Evolutionary conservation across 2,797 vertebrate genomes (phyloP).

Genomic region (Sebastes trivittatus): DNA sequence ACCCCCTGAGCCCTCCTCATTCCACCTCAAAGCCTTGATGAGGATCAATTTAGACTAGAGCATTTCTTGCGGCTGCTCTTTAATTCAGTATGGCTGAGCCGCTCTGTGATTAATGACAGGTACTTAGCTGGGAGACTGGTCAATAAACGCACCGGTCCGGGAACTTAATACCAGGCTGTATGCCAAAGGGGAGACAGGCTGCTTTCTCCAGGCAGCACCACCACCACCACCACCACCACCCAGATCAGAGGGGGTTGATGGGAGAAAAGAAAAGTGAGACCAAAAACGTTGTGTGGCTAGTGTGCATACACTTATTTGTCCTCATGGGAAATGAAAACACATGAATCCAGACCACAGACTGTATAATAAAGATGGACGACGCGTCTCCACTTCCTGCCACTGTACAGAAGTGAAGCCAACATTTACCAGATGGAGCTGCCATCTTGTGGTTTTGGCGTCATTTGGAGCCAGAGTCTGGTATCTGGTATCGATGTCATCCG

Average conservation of each 20-base stretch:
- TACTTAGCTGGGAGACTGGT: slow-evolving; percentile 66
- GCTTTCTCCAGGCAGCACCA: slow-evolving; percentile 12
- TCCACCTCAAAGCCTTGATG: slow-evolving; percentile 39
- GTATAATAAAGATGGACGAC: no score
- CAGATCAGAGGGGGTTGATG: not conserved
- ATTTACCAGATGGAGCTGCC: no score
- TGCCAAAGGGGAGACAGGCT: slow-evolving; percentile 10
- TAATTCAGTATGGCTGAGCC: slow-evolving; percentile 62
- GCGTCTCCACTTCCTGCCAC: no score
- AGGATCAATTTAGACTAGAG: slow-evolving; percentile 56
- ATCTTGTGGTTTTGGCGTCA: no score
- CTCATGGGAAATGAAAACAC: not conserved
- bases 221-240: not conserved
- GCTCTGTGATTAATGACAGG: slow-evolving; percentile 70
- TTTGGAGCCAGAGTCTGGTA: no score
- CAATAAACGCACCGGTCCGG: slow-evolving; percentile 63
- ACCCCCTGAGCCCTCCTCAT: slow-evolving; percentile 23
- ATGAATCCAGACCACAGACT: not conserved
- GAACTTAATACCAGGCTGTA: slow-evolving; percentile 59
- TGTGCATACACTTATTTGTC: not conserved
- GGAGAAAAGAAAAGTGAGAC: not conserved
- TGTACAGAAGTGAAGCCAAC: no score
- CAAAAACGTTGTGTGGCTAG: not conserved
- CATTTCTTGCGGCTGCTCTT: slow-evolving; percentile 61
- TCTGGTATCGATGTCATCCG: no score